Conservation (phyloP, 2,113 vertebrate genomes). For the Pimephales promelas region DNA sequence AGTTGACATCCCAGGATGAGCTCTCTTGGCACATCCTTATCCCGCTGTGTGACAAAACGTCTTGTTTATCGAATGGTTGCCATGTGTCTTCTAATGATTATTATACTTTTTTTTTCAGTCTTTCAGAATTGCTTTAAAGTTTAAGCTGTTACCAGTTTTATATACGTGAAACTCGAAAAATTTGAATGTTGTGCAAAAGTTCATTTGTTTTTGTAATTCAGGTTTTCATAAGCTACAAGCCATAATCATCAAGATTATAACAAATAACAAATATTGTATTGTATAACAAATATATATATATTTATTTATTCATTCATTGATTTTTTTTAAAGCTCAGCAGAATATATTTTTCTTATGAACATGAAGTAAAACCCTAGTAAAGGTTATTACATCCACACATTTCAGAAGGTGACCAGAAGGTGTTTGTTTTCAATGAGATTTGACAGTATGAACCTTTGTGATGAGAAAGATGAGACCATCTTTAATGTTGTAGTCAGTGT, state of each 20-base stretch:
- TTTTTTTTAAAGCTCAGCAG: background rate
- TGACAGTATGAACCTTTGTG: background rate
- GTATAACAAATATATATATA: too few species aligned
- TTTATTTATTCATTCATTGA: too few species aligned
- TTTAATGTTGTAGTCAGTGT: background rate
- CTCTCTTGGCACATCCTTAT: conserved; percentile 10
- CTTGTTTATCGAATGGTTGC: background rate
- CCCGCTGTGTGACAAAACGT: background rate
- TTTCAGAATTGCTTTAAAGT: background rate
- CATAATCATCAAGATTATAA: too few species aligned
- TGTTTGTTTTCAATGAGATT: background rate
- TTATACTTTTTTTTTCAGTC: background rate
- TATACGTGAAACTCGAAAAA: too few species aligned
- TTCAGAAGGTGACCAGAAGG: background rate
- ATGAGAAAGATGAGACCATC: background rate
- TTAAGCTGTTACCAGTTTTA: background rate
- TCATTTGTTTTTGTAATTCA: too few species aligned
- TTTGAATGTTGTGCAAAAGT: too few species aligned
- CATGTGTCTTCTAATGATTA: background rate
- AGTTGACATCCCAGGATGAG: background rate
- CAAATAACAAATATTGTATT: too few species aligned
- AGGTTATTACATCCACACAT: background rate
- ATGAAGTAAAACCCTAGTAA: background rate
- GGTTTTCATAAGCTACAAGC: too few species aligned
- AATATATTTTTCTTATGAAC: background rate